A percentile compares a stretch with the other conserved stretches of the same genome.
Conservation (phyloP, 2,888 invertebrate genomes). For the Dastarcus helophoroides region DNA sequence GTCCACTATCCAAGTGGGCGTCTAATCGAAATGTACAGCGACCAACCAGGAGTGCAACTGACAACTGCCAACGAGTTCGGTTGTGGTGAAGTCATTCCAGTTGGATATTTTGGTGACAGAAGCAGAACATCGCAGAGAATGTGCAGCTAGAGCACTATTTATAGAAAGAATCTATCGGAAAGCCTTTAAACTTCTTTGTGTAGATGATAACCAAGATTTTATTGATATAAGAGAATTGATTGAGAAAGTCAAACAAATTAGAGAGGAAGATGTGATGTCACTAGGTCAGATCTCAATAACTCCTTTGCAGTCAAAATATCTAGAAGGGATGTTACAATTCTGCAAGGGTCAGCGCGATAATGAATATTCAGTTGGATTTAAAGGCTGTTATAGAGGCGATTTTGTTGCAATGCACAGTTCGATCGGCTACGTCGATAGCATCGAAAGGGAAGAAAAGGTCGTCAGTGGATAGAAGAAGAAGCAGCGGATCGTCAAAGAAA, state of each 20-base stretch:
- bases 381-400: no score
- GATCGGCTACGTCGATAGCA: no score
- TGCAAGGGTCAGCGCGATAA: constrained; percentile 15
- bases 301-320: constrained; percentile 16
- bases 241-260: constrained; percentile 11
- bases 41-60: constrained; percentile 80
- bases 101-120: no score
- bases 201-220: constrained; percentile 14
- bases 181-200: constrained; percentile 5
- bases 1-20: constrained; percentile 60
- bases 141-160: constrained; percentile 7
- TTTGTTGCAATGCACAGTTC: no score
- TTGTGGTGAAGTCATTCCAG: constrained; percentile 16
- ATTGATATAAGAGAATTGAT: constrained; percentile 14
- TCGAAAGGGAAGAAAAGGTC: no score
- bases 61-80: constrained; percentile 58
- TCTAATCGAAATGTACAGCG: constrained; percentile 65
- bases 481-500: no score
- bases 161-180: constrained; percentile 15
- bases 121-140: constrained; percentile 9
- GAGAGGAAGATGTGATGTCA: constrained; percentile 13
- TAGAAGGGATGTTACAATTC: constrained; percentile 16
- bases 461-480: no score
- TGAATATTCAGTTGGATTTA: no score
- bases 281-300: constrained; percentile 16